These are phyloP conservation scores for Prunella strophiata DNA, from an alignment of 2,797 vertebrate species.

Conservation along the genomic window DNA sequence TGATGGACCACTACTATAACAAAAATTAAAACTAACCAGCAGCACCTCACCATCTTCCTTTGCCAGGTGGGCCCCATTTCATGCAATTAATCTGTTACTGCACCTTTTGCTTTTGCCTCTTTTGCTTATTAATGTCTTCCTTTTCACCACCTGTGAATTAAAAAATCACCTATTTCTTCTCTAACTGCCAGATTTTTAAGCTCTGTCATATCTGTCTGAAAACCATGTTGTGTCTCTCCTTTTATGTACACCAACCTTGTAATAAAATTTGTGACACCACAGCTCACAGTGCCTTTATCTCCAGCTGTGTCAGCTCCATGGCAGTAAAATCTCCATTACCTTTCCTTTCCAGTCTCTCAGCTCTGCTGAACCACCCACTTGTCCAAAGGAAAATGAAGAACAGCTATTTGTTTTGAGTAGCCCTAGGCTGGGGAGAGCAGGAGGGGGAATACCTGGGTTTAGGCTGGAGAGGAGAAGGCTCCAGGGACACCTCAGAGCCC, in stretches of 20 bases:
- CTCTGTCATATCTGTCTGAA: not conserved
- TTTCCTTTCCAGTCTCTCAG: not conserved
- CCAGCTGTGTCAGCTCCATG: not conserved
- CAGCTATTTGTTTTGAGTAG: not conserved
- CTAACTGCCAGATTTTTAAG: not conserved
- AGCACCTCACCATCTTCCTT: not conserved
- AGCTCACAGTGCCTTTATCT: not conserved
- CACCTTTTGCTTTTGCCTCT: fast-evolving
- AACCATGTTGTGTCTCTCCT: not conserved
- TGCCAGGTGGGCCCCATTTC: not conserved
- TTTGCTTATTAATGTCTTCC: fast-evolving
- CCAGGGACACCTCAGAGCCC: fast-evolving
- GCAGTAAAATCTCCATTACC: constrained; percentile 29
- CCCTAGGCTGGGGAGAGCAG: not conserved
- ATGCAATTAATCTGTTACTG: not conserved
- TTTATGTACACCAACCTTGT: constrained; percentile 3
- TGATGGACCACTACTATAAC: not conserved
- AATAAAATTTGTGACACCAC: constrained; percentile 15
- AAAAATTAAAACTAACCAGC: not conserved
- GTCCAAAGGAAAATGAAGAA: not conserved
- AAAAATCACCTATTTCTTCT: not conserved
- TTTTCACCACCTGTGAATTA: not conserved
- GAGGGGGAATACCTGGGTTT: not conserved
- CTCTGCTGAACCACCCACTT: not conserved
- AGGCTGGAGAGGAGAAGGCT: not conserved